phyloP scores from a whole-genome alignment of 2,113 vertebrate genomes.

The crab-eating macaque (Macaca fascicularis) region DNA sequence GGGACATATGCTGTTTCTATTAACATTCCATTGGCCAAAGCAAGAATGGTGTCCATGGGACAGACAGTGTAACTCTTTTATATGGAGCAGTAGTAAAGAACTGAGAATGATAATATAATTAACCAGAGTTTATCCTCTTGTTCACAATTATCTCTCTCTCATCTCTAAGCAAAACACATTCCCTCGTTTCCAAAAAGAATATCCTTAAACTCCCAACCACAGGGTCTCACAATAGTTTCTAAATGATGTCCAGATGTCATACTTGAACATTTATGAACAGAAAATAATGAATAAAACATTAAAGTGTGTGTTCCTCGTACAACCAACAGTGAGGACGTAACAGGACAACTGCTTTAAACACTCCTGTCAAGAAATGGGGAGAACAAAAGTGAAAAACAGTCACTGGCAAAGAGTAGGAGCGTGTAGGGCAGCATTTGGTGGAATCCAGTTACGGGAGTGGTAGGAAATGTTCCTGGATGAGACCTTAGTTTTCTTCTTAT shows the following conservation, averaged over 20 bases:
- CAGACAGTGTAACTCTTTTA: background rate
- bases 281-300: background rate
- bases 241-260: background rate
- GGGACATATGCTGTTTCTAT: background rate
- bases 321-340: background rate
- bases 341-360: no score
- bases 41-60: background rate
- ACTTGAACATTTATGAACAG: background rate
- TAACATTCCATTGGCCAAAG: background rate
- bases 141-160: background rate
- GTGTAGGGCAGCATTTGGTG: background rate
- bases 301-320: background rate
- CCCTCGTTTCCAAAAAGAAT: background rate
- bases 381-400: background rate
- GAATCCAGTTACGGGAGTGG: no score
- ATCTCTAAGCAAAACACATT: background rate
- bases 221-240: background rate
- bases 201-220: background rate
- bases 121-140: background rate
- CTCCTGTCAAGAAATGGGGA: background rate
- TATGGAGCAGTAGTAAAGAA: background rate
- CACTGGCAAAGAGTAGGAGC: no score
- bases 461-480: background rate
- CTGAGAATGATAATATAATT: background rate
- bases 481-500: background rate